A percentile compares a stretch with the other conserved stretches of the same genome.
These are phyloP conservation scores for Carassius carassius DNA, from an alignment of 2,113 vertebrate species.

Conservation along the genomic window DNA sequence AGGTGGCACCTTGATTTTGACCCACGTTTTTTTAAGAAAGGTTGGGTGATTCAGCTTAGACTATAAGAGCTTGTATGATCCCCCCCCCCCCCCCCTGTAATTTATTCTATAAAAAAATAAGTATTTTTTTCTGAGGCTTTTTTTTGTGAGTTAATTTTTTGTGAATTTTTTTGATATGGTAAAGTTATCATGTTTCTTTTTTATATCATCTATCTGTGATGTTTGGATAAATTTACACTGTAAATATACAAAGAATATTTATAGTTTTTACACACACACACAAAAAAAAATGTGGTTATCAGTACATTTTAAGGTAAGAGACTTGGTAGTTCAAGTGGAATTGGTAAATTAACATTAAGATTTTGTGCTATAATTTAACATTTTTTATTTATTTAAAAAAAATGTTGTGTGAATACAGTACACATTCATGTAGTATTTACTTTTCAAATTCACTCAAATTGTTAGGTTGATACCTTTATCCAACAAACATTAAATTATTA, in stretches of 20 bases:
- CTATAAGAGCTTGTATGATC: not conserved
- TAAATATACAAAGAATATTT: too few relatives aligned
- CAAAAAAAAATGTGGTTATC: not conserved
- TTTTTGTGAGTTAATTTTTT: not conserved
- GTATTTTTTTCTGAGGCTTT: not conserved
- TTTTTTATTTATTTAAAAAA: too few relatives aligned
- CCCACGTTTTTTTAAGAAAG: constrained; percentile 21
- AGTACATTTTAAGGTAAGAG: not conserved
- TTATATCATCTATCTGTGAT: not conserved
- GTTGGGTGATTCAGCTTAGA: not conserved
- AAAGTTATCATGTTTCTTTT: not conserved
- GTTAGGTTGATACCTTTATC: not conserved
- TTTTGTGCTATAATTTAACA: not conserved
- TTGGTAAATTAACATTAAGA: not conserved
- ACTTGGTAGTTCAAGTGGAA: not conserved
- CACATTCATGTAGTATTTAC: not conserved
- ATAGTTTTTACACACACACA: too few relatives aligned
- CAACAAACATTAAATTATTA: too few relatives aligned
- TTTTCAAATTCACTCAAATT: not conserved
- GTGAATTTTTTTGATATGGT: not conserved
- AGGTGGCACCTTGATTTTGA: constrained; percentile 19
- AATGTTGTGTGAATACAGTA: not conserved
- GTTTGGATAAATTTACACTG: not conserved
- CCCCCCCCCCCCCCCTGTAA: not conserved
- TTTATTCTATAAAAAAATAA: not conserved